These are phyloP conservation scores for Isurus oxyrinchus DNA, from an alignment of 2,113 vertebrate genomes.

Conservation along the genomic window DNA sequence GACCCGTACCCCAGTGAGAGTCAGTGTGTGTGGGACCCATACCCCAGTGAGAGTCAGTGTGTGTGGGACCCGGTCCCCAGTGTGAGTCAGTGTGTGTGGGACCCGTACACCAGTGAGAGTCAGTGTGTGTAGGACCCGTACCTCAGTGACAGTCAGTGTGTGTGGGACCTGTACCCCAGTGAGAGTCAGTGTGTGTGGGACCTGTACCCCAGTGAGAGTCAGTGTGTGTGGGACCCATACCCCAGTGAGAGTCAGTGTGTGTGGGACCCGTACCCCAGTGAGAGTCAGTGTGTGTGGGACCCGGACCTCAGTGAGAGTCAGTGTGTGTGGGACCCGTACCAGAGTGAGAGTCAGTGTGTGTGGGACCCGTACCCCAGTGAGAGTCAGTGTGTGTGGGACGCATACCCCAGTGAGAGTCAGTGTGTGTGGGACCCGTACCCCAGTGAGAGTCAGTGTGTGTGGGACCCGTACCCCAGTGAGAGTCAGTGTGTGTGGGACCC, in stretches of 20 bases:
- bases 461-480: no score
- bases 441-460: no score
- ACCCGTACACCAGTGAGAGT: not conserved
- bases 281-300: not conserved
- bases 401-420: not conserved
- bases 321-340: not conserved
- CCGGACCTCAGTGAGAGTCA: not conserved
- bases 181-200: not conserved
- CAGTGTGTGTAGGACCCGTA: not conserved
- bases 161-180: no score
- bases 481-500: not conserved
- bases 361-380: no score
- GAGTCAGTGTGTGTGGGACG: not conserved
- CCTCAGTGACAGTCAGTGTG: no score
- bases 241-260: no score
- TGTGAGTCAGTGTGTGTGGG: not conserved
- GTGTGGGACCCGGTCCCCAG: no score
- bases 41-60: no score
- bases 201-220: not conserved
- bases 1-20: no score
- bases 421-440: not conserved
- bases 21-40: not conserved
- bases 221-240: not conserved
- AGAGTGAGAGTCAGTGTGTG: no score
- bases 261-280: no score